A percentile compares a stretch with the other conserved stretches of the same genome.
phyloP scores from a whole-genome alignment of 2,113 vertebrate genomes.

The Aviceda subcristata region DNA sequence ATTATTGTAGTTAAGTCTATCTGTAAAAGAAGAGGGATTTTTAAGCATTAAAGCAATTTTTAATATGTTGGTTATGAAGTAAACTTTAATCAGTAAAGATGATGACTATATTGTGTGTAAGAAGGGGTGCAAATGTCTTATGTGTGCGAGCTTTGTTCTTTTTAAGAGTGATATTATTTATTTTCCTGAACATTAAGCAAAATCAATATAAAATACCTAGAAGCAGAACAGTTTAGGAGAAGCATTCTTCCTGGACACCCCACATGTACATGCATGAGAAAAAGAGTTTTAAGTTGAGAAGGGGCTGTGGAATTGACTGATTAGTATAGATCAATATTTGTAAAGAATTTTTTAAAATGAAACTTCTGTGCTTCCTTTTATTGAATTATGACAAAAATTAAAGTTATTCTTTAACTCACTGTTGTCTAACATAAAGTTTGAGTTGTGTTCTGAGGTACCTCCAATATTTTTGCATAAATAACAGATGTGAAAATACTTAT shows the following conservation, averaged over 20 bases:
- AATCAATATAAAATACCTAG: background rate
- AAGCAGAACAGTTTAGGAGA: background rate
- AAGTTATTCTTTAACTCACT: background rate
- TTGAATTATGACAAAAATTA: background rate
- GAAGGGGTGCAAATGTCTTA: background rate
- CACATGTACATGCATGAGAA: background rate
- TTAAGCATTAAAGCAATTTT: background rate
- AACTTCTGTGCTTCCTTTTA: background rate
- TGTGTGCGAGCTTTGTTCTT: background rate
- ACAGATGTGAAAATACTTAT: background rate
- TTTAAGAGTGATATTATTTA: background rate
- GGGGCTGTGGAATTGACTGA: background rate
- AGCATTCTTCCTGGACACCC: background rate
- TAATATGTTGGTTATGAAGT: background rate
- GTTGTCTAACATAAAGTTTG: background rate
- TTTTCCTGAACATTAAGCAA: background rate
- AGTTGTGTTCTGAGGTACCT: background rate
- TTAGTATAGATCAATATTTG: background rate
- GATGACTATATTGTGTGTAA: background rate
- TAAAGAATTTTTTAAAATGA: background rate
- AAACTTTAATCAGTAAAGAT: background rate
- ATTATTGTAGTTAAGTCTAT: background rate
- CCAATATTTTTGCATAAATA: background rate
- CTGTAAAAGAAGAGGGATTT: background rate
- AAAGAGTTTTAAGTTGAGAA: background rate